Conservation (phyloP, 2,888 invertebrate species). For the Hydraecia micacea region DNA sequence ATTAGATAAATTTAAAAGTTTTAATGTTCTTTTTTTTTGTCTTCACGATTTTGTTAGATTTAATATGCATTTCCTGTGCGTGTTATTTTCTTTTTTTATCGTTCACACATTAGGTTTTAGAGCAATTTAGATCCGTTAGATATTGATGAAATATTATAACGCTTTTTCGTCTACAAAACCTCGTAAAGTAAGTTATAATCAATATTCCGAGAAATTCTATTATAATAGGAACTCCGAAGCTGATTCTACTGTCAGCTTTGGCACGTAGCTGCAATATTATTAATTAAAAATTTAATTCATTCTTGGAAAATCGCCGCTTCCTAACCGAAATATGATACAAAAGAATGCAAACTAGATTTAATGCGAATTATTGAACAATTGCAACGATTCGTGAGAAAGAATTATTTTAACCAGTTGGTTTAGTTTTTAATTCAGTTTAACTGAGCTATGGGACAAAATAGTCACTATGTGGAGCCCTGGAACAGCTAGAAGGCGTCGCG, state of each 20-base stretch:
- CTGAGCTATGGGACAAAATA: background rate
- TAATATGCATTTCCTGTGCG: too few species aligned
- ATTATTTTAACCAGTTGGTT: background rate
- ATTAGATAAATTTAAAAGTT: too few species aligned
- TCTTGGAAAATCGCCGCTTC: slow-evolving; percentile 15
- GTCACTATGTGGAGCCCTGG: background rate
- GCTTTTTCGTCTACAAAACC: background rate
- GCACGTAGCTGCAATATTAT: background rate
- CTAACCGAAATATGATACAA: slow-evolving; percentile 19
- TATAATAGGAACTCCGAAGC: background rate
- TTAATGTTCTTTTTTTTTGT: too few species aligned
- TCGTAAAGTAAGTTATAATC: background rate
- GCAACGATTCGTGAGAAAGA: background rate
- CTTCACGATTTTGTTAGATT: too few species aligned
- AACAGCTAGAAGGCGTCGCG: background rate
- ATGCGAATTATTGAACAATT: background rate
- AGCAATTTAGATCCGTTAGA: background rate
- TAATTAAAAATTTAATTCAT: background rate
- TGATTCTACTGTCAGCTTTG: background rate
- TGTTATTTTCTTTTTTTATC: background rate
- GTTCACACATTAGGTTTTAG: background rate
- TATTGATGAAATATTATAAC: background rate
- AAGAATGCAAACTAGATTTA: slow-evolving; percentile 17
- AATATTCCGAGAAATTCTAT: background rate
- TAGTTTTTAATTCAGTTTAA: background rate